Evolutionary conservation across 2,797 vertebrate species (phyloP), one percentile per base, ranked within the genome.

Genomic region (Sebastes umbrosus): DNA sequence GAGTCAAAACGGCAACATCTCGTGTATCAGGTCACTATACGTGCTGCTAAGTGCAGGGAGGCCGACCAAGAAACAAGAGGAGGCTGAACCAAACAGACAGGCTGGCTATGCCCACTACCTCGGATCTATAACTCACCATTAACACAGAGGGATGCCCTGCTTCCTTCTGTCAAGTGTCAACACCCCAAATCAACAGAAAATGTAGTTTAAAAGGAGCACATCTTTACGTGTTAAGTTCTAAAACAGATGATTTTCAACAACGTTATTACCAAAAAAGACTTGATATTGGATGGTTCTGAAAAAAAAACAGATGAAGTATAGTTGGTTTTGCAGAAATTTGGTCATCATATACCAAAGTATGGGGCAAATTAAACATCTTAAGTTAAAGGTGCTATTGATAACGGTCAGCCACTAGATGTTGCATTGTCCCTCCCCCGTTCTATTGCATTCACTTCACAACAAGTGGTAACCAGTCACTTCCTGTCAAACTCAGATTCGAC

Each of bases 41-140:
- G 7, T 50, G 16, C 65, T 69, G 58, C 72, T 43, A 31, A 78
- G 43, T 71, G 73, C 55, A 29, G 29, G 50, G 27, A 77, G 25
- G 46, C 36, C 22, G 8, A 64, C 22, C 4, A 54, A 80, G 62
- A 83, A 52, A 39, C 58, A 65, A 52, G 31, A 69, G 75, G 73
- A 84, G 60, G 14, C 20, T 69, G 24, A 84, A 73, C n/a, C 62
- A 22, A 82, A 83, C 70, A 85, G 87, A 79, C 85, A 76, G 54
- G 16, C 27, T 39, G 74, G 36, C 72, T 80, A 39, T 43, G 2
- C 72, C 63, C 52, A 14, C 29, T 20, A 12, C 55, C 13, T 79
- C 58, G 1, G 54, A 84, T 90, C 80, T 79, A 87, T 66, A 88
- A 58, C 62, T 75, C 34, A 50, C 18, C n/a, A 29, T 50, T 22